Evolutionary conservation across 2,888 invertebrate genomes (phyloP).

Genomic region (Oligia strigilis): DNA sequence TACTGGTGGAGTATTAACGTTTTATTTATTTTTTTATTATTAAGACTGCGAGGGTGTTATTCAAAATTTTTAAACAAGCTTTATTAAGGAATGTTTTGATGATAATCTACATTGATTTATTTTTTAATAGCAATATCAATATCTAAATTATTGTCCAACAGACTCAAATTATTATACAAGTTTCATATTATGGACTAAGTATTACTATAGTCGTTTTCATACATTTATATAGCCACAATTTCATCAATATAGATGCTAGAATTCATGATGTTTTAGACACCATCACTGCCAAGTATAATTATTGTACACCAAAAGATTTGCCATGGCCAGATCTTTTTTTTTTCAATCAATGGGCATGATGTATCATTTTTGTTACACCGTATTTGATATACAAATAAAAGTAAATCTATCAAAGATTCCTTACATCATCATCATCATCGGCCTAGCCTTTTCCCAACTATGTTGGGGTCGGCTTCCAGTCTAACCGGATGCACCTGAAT

Average conservation of each 20-base stretch:
- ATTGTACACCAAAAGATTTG: neutral
- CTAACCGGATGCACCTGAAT: too few species aligned
- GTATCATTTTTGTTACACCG: neutral
- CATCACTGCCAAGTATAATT: neutral
- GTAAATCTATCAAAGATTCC: neutral
- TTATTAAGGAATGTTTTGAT: slow-evolving; percentile 14
- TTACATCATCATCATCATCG: neutral
- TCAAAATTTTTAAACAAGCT: neutral
- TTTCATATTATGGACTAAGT: slow-evolving; percentile 1
- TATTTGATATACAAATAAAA: neutral
- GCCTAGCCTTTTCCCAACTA: too few species aligned
- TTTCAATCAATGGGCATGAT: neutral
- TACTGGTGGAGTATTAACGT: neutral
- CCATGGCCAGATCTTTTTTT: neutral
- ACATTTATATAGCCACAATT: slow-evolving; percentile 20
- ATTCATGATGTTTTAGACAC: neutral
- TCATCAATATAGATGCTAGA: slow-evolving; percentile 25
- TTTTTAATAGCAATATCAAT: neutral
- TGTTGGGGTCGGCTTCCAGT: too few species aligned
- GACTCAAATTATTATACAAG: slow-evolving; percentile 9
- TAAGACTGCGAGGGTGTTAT: slow-evolving; percentile 22
- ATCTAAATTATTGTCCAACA: neutral
- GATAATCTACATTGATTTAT: neutral
- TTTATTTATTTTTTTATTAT: neutral
- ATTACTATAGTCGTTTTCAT: slow-evolving; percentile 24